These are phyloP conservation scores for Polyploca ridens DNA, from an alignment of 2,888 invertebrate genomes.

Conservation along the genomic window DNA sequence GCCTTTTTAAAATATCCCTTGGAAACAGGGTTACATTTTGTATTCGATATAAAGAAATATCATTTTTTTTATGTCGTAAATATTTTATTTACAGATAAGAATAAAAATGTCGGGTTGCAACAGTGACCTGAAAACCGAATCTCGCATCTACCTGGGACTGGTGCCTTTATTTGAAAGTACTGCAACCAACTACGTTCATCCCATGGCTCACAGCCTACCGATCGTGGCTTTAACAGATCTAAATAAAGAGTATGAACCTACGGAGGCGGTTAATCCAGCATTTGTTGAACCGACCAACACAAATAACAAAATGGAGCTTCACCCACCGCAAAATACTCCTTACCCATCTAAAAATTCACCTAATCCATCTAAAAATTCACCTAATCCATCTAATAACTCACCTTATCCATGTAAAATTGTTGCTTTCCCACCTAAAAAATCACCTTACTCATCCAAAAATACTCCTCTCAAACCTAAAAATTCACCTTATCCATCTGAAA, in stretches of 20 bases:
- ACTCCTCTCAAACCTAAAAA: background rate
- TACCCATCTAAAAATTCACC: conserved; percentile 13
- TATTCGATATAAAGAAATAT: no score
- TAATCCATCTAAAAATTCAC: background rate
- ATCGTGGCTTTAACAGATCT: conserved; percentile 46
- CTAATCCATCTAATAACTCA: background rate
- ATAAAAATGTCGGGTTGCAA: conserved; percentile 65
- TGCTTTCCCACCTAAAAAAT: background rate
- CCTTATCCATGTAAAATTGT: conserved; percentile 13
- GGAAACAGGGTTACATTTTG: no score
- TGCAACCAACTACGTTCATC: conserved; percentile 47
- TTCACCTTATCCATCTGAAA: conserved; percentile 14
- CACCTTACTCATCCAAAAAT: conserved; percentile 12
- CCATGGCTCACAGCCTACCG: conserved; percentile 55
- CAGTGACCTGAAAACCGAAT: conserved; percentile 56
- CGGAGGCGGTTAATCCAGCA: conserved; percentile 19
- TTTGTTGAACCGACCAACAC: conserved; percentile 22
- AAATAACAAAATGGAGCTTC: background rate
- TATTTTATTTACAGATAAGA: conserved; percentile 48
- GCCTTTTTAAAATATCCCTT: no score
- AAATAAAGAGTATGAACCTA: conserved; percentile 11
- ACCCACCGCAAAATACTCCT: background rate
- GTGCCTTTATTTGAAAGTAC: conserved; percentile 46
- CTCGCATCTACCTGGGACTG: conserved; percentile 61
- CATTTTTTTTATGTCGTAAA: no score